Base-by-base conservation (phyloP, 2,113 vertebrate species). In the Silurus glanis region DNA sequence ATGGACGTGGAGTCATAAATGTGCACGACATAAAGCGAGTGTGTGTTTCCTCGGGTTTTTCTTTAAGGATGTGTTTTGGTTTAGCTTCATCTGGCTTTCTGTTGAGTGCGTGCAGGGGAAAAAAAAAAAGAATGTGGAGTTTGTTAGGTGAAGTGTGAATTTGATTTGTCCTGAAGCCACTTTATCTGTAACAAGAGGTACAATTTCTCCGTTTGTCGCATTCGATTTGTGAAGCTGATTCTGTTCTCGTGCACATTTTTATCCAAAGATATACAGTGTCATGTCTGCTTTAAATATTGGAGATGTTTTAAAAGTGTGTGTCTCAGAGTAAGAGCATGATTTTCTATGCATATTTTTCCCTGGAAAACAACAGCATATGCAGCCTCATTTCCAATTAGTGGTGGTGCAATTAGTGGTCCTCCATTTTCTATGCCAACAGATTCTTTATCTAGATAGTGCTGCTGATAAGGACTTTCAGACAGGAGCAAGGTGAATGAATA, bases 391-490 rank as follows among this genome's bases (percentile, higher is more conserved):
- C 90, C 93, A 93, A 94, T 94, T 93, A 91, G 91, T 90, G 86
- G 84, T 92, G 92, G 86, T 94, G 93, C 94, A 95, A 95, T 95
- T 95, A 95, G 94, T 93, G 92, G 93, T 92, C 95, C 95, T 93
- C 95, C 95, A 95, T 95, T 95, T 95, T 95, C 94, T 95, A 84
- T 93, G 93, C 93, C 93, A 94, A 90, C 92, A 95, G 91, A 94
- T 94, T 92, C 89, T 87, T 90, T 75, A 82, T 89, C 76, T 90
- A 47, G 88, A 58, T 86, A 75, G 71, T 56, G 87, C 92, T 94
- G 95, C 92, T 94, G 95, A 94, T 95, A 94, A 92, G 78, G 91
- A 85, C 90, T 92, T 92, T 90, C 90, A 90, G 91, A 87, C 89
- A 23, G n/a, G 85, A 92, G 90, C 88, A 84, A 90, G 91, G 89